A percentile compares a stretch with the other conserved stretches of the same genome.
phyloP scores from a whole-genome alignment of 2,888 invertebrate species.

The Argyresthia albistria region DNA sequence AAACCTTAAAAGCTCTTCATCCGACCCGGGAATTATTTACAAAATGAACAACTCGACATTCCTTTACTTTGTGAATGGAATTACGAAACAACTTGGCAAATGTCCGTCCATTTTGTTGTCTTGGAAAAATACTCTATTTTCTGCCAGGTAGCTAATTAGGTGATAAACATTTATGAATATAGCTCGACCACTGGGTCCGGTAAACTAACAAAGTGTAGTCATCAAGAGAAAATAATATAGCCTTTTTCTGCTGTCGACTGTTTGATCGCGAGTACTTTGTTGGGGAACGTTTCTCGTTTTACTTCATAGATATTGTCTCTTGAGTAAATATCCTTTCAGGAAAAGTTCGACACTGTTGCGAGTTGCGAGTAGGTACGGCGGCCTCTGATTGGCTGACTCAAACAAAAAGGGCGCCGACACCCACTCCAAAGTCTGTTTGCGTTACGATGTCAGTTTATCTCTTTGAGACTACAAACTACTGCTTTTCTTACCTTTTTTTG shows the following conservation, averaged over 20 bases:
- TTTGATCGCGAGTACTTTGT: too few relatives aligned
- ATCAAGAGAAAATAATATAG: neutral
- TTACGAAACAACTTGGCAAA: too few relatives aligned
- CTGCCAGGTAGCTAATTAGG: neutral
- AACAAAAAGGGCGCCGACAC: neutral
- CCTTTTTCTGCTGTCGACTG: neutral
- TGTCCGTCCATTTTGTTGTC: too few relatives aligned
- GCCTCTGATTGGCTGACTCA: slow-evolving; percentile 1
- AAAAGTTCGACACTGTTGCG: too few relatives aligned
- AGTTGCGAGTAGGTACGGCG: too few relatives aligned
- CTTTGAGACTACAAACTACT: slow-evolving; percentile 4
- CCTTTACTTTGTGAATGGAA: too few relatives aligned
- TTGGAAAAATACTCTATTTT: neutral
- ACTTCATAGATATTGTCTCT: too few relatives aligned
- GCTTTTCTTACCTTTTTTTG: neutral
- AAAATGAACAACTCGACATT: too few relatives aligned
- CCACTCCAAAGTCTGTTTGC: slow-evolving; percentile 3
- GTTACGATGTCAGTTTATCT: neutral
- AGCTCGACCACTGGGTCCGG: neutral
- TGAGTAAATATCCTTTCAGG: too few relatives aligned
- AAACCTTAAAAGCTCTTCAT: too few relatives aligned
- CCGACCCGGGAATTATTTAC: too few relatives aligned
- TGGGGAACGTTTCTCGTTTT: too few relatives aligned
- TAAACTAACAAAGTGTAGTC: neutral
- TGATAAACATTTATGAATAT: neutral